Evolutionary conservation across 2,113 vertebrate genomes (phyloP), one percentile per base, ranked within the genome.

Genomic region (Dipodomys merriami): DNA sequence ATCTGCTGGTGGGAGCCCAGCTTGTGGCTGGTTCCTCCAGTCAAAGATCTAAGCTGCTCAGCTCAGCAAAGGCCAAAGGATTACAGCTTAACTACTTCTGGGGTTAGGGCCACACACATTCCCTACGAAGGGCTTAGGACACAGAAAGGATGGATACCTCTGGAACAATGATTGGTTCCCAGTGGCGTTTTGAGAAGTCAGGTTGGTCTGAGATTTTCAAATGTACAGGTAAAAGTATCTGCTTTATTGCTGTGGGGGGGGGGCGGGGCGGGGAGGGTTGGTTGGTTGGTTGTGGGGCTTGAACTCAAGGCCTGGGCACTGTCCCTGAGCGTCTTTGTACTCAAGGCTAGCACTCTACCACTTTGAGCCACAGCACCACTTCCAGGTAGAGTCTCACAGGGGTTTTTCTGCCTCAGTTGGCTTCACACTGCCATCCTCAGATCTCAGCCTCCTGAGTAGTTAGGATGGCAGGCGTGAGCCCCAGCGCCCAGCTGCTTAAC

Each of bases 211-310:
- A 44, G 67, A n/a, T 16, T 12, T 39, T 78, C 49, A n/a, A 44
- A 16, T 16, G 35, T 18, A 2, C 22, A 33, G 9, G 3, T 0
- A 7, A 29, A 23, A 74, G 64, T 0, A 8, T 25, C 20, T 5
- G 5, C 35, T 82, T 22, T 13, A 3, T 29, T 29, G n/a, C 23
- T 35, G 53, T 69, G 35, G 3, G 35, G 3, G 35, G 3, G 35
- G 5, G 39, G 39, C 5, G 39, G 5, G 39, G 35, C 35, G 35
- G n/a, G n/a, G n/a, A n/a, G n/a, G n/a, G n/a, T 69, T 15, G 11
- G 11, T 49, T 49, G 46, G 8, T 12, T 12, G 8, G 12, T 49
- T 49, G 49, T 49, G 49, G 49, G 49, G 49, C 49, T 49, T 49
- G 49, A 49, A 49, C 49, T 49, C 12, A 12, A 12, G 49, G 49